phyloP scores from a whole-genome alignment of 2,888 invertebrate species.

The Tillus elongatus region DNA sequence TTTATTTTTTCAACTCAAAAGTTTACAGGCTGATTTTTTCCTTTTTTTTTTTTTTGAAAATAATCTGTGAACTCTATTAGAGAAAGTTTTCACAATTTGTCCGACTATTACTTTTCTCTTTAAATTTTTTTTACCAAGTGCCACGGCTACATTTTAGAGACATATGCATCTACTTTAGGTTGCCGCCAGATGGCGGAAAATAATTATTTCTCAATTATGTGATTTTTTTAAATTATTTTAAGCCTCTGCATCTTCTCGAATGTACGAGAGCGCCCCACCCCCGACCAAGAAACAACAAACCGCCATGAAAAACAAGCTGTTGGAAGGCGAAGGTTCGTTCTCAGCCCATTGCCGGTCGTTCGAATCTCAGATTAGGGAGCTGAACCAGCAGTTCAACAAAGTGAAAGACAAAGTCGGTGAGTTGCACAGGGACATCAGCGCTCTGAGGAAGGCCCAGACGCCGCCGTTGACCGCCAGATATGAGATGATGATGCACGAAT shows the following conservation, averaged over 20 bases:
- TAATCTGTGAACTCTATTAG: not conserved
- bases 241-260: conserved; percentile 29
- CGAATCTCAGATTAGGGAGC: conserved; percentile 50
- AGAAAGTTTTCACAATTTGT: not conserved
- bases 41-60: too few relatives aligned
- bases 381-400: conserved; percentile 51
- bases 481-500: conserved; percentile 50
- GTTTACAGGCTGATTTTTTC: not conserved
- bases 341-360: conserved; percentile 54
- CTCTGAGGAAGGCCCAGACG: conserved; percentile 46
- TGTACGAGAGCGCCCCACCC: conserved; percentile 35
- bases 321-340: conserved; percentile 51
- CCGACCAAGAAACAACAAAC: conserved; percentile 39
- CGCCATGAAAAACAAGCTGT: conserved; percentile 37
- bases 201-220: not conserved
- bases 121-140: too few relatives aligned
- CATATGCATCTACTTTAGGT: not conserved
- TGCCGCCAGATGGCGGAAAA: not conserved
- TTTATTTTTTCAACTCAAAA: too few relatives aligned
- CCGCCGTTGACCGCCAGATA: conserved; percentile 41
- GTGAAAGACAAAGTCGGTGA: conserved; percentile 59
- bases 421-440: conserved; percentile 59
- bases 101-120: too few relatives aligned
- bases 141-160: too few relatives aligned
- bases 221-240: conserved; percentile 4